Percentiles rank a stretch among this genome's conserved stretches.
Conservation (phyloP, 2,113 vertebrate genomes). For the Zapornia atra region DNA sequence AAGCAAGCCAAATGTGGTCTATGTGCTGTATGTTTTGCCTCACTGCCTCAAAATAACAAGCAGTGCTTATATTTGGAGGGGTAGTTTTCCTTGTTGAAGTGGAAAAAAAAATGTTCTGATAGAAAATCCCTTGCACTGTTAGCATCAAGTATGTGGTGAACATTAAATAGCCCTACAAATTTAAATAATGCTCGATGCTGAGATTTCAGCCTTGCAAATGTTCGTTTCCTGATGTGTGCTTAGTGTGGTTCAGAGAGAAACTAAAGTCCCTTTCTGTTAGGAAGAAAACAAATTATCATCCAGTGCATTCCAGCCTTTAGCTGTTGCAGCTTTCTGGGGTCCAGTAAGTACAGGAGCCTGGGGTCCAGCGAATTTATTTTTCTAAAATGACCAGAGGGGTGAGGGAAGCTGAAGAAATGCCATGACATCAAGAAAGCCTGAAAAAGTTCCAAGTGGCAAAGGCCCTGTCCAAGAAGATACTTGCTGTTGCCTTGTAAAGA, state of each 20-base stretch:
- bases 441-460: not conserved
- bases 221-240: not conserved
- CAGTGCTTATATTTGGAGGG: slow-evolving; percentile 55
- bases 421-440: not conserved
- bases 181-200: slow-evolving; percentile 57
- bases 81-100: slow-evolving; percentile 63
- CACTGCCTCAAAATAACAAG: slow-evolving; percentile 80
- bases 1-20: slow-evolving; percentile 69
- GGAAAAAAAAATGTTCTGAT: slow-evolving; percentile 41
- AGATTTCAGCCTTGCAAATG: slow-evolving; percentile 42
- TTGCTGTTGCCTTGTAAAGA: not conserved
- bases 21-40: slow-evolving; percentile 71
- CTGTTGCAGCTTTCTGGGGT: not conserved
- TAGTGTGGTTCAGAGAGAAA: not conserved
- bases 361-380: not conserved
- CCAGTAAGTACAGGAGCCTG: not conserved
- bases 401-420: not conserved
- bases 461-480: not conserved
- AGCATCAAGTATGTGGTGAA: slow-evolving; percentile 53
- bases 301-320: not conserved
- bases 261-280: not conserved
- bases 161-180: slow-evolving; percentile 72
- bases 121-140: slow-evolving; percentile 62
- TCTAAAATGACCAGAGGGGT: not conserved
- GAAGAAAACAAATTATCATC: not conserved